Evolutionary conservation across 2,797 vertebrate species (phyloP).

Genomic region (Poeciliopsis paucimaculata): DNA sequence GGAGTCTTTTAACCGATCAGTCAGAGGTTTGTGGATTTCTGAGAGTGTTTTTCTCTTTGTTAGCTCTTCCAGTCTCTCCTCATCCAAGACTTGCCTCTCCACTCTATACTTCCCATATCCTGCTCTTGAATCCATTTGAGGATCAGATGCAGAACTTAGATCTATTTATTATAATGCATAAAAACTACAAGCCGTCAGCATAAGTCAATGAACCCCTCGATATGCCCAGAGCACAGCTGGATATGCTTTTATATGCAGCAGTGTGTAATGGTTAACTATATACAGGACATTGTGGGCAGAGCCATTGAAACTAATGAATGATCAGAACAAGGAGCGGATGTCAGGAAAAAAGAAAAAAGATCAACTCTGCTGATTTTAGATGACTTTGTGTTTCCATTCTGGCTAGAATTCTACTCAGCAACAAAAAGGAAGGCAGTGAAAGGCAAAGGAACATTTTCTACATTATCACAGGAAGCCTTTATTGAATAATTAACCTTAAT

Average conservation of each 20-base stretch:
- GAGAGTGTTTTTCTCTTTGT: constrained; percentile 72
- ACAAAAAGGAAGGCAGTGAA: constrained; percentile 61
- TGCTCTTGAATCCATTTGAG: constrained; percentile 61
- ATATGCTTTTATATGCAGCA: constrained; percentile 41
- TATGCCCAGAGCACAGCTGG: constrained; percentile 3
- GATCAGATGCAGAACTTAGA: background rate
- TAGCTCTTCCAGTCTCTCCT: constrained; percentile 85
- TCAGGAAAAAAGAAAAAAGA: constrained; percentile 41
- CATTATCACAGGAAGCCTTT: constrained; percentile 7
- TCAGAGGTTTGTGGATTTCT: constrained; percentile 54
- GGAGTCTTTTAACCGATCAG: constrained; percentile 67
- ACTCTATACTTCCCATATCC: constrained; percentile 68
- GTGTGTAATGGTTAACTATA: constrained; percentile 65
- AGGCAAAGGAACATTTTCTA: constrained; percentile 57
- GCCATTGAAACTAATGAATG: constrained; percentile 2
- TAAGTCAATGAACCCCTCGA: background rate
- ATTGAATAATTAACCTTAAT: constrained; percentile 3
- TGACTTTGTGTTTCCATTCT: constrained; percentile 34
- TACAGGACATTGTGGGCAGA: constrained; percentile 49
- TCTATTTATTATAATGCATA: background rate
- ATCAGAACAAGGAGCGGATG: constrained; percentile 19
- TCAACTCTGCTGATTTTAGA: constrained; percentile 39
- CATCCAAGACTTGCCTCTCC: constrained; percentile 83
- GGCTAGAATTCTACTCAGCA: constrained; percentile 47
- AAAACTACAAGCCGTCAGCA: background rate